phyloP scores from a whole-genome alignment of 2,797 vertebrate genomes.

The Morelia viridis region DNA sequence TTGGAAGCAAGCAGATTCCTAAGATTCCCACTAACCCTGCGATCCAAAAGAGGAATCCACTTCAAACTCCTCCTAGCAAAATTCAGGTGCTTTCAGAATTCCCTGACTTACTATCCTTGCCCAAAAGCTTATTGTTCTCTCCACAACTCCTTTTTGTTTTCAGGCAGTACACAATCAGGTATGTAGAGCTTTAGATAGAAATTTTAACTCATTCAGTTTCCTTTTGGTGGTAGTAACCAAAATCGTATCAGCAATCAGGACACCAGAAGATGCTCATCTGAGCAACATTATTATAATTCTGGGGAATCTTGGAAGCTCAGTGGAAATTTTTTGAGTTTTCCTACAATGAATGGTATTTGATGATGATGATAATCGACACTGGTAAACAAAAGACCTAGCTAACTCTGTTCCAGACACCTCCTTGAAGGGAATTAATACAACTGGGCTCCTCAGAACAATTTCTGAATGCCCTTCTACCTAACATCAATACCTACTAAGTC shows the following conservation, averaged over 20 bases:
- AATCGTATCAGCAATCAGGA: neutral
- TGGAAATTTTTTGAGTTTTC: too few species aligned
- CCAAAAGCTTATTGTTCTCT: neutral
- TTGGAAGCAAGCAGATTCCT: neutral
- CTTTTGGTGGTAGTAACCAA: neutral
- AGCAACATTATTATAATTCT: neutral
- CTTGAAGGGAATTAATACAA: too few species aligned
- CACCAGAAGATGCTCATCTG: neutral
- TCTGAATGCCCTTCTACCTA: too few species aligned
- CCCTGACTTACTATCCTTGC: neutral
- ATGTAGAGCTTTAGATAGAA: neutral
- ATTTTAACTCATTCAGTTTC: neutral
- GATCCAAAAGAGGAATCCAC: neutral
- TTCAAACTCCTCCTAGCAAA: neutral
- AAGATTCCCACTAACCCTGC: neutral
- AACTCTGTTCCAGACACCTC: too few species aligned
- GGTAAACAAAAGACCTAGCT: too few species aligned
- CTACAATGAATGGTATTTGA: too few species aligned
- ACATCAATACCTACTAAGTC: too few species aligned
- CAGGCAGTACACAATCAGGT: neutral
- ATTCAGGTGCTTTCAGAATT: neutral
- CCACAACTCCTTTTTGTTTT: neutral
- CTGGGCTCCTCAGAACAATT: too few species aligned
- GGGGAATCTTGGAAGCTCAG: neutral
- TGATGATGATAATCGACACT: too few species aligned